Percentiles rank a stretch among this genome's conserved stretches.
Conservation (phyloP, 2,113 vertebrate genomes). For the Junco hyemalis region DNA sequence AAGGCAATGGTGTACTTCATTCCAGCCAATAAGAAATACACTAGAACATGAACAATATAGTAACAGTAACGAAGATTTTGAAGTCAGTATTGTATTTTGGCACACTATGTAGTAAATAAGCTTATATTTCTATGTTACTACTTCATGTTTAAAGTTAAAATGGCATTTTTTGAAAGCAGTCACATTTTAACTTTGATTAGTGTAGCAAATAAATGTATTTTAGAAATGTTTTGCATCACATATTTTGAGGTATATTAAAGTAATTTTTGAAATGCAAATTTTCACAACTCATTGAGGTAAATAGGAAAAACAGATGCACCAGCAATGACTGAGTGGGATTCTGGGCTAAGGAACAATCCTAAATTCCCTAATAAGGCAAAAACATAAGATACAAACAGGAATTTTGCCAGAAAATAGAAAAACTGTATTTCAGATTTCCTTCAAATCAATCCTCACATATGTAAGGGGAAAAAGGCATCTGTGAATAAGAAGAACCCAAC, state of each 20-base stretch:
- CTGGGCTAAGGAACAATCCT: background rate
- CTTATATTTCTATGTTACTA: background rate
- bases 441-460: background rate
- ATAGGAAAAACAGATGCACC: background rate
- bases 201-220: conserved; percentile 7
- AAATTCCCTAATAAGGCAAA: background rate
- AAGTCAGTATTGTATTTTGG: background rate
- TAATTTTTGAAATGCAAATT: background rate
- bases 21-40: background rate
- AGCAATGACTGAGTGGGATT: background rate
- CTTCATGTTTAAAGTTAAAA: conserved; percentile 1
- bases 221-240: background rate
- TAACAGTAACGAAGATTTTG: background rate
- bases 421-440: background rate
- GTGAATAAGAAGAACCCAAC: background rate
- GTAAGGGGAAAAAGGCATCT: background rate
- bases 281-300: background rate
- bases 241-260: background rate
- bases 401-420: background rate
- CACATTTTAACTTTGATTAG: background rate
- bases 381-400: background rate
- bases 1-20: background rate
- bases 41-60: background rate
- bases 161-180: background rate
- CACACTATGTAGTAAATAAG: background rate